These are phyloP conservation scores for Brassicogethes aeneus DNA, from an alignment of 2,888 invertebrate species.

Conservation along the genomic window DNA sequence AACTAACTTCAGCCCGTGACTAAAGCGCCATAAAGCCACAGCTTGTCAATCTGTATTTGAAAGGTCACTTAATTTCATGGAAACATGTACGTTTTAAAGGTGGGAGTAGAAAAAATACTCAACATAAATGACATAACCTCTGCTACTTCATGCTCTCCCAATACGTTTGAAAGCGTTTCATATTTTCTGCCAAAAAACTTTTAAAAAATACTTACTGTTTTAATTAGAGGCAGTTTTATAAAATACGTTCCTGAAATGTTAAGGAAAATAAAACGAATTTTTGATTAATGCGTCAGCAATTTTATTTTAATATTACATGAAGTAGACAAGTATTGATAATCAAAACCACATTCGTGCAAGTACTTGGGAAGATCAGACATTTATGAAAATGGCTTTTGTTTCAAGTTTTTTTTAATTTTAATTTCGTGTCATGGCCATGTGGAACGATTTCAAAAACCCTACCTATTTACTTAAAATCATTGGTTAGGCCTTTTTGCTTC, in stretches of 20 bases:
- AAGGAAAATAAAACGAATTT: conserved; percentile 6
- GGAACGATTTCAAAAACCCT: conserved; percentile 28
- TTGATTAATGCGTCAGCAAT: conserved; percentile 33
- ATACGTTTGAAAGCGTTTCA: too few species aligned
- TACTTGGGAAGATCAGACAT: conserved; percentile 40
- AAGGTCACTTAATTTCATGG: too few species aligned
- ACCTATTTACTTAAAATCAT: conserved; percentile 15
- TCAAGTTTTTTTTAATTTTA: conserved; percentile 1
- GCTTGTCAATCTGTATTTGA: too few species aligned
- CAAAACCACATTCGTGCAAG: conserved; percentile 37
- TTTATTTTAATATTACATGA: conserved; percentile 39
- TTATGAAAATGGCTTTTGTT: conserved; percentile 26
- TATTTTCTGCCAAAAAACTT: too few species aligned
- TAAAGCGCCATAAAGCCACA: too few species aligned
- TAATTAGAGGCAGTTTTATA: not conserved
- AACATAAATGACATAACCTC: too few species aligned
- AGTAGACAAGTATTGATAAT: conserved; percentile 37
- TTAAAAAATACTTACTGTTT: not conserved
- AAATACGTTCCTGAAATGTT: not conserved
- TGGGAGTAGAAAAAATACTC: too few species aligned
- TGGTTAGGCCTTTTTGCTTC: not conserved
- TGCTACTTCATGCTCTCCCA: too few species aligned
- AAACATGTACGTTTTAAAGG: too few species aligned
- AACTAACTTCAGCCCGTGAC: too few species aligned
- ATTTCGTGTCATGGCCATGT: conserved; percentile 29